Base-by-base conservation (phyloP, 2,888 invertebrate species). In the Bruchidius siliquastri region DNA sequence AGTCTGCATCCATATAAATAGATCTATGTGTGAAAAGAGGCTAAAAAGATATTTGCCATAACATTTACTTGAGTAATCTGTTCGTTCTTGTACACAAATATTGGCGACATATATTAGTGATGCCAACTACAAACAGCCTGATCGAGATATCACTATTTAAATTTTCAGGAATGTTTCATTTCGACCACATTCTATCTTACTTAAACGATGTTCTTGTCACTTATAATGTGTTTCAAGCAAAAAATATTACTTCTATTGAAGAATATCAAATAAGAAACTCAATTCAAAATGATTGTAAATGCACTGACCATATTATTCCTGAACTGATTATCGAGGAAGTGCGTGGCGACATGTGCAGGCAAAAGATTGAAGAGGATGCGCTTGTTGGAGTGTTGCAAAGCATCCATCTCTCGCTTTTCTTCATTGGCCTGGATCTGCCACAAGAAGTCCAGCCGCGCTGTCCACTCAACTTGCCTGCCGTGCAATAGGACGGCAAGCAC, bases 361-460 rank as follows among this genome's bases (percentile, higher is more conserved):
- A 97, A 89, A 78, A 97, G 88, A 87, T 97, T 97, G 88, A 95
- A 96, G 73, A 97, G 87, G 82, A 97, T 96, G 82, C 95, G 89
- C 85, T 93, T 91, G 86, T 96, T 97, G 79, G 95, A 95, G 88
- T 94, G 93, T 89, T 94, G 96, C 77, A 97, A 86, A n/a, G 96
- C 94, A 81, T 95, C 95, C 96, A 97, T 96, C 85, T 96, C 96
- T 72, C 93, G 90, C 86, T 96, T 96, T 87, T 97, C 96, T 83
- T 96, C 96, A 72, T 94, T 91, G 2, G 96, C 96, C 88, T 96
- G 93, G 78, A 93, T 89, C 85, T 94, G 94, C 94, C 94, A 94
- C 26, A 94, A 88, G 85, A 94, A 94, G 87, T 94, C 94, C 70
- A 94, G 88, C 30, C 96, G 88, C 21, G 95, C 94, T 71, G 96